phyloP scores from a whole-genome alignment of 2,888 invertebrate species.

The Himalopsyche kuldschensis region DNA sequence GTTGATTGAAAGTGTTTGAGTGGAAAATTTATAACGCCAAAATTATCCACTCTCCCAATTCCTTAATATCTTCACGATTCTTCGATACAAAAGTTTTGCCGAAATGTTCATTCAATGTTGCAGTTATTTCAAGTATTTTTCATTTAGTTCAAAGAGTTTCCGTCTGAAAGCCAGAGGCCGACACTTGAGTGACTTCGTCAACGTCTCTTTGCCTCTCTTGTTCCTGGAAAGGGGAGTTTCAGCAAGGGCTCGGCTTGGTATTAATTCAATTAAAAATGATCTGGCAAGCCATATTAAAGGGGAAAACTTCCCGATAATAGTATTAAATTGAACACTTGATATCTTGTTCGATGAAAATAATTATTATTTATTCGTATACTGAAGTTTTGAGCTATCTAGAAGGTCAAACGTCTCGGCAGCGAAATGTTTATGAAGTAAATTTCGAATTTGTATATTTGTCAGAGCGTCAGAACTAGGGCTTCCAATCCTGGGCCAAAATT shows the following conservation, averaged over 20 bases:
- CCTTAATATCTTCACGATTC: too few species aligned
- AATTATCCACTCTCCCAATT: too few species aligned
- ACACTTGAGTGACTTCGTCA: not conserved
- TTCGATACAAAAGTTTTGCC: not conserved
- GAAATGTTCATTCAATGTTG: not conserved
- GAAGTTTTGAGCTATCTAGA: not conserved
- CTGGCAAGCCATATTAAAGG: not conserved
- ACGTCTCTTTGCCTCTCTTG: not conserved
- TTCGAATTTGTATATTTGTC: too few species aligned
- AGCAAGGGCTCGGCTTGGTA: not conserved
- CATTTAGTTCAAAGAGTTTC: not conserved
- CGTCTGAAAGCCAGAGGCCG: not conserved
- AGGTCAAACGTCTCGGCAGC: not conserved
- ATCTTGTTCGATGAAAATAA: not conserved
- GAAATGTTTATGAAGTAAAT: too few species aligned
- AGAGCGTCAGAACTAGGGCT: too few species aligned
- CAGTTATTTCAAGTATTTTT: not conserved
- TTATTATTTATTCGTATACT: not conserved
- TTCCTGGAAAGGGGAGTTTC: not conserved
- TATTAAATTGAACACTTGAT: not conserved
- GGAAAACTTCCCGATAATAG: not conserved
- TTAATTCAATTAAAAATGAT: not conserved
- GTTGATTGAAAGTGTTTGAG: too few species aligned
- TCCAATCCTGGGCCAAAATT: too few species aligned
- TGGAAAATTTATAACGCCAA: too few species aligned